A percentile compares a stretch with the other conserved stretches of the same genome.
Evolutionary conservation across 2,888 invertebrate genomes (phyloP).

Genomic region (Chrysotoxum bicinctum): DNA sequence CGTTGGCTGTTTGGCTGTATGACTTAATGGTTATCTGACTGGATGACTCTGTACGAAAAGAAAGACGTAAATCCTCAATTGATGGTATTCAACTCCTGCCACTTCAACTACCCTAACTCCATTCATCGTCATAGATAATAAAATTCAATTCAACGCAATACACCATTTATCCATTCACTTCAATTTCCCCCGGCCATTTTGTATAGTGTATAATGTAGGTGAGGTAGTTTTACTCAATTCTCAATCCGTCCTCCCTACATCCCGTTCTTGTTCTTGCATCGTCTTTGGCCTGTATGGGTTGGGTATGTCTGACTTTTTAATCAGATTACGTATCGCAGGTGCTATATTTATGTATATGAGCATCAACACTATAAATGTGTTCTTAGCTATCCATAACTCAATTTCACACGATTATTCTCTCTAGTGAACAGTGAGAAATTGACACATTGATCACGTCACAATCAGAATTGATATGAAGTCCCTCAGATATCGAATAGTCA

Average conservation of each 20-base stretch:
- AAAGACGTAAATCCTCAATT: slow-evolving; percentile 23
- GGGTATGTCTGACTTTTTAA: slow-evolving; percentile 48
- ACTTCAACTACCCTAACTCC: slow-evolving; percentile 32
- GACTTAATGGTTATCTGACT: neutral
- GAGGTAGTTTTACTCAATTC: no score
- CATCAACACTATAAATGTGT: slow-evolving; percentile 3
- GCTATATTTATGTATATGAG: neutral
- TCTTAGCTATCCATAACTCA: slow-evolving; percentile 59
- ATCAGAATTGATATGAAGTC: slow-evolving; percentile 49
- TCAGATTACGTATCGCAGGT: slow-evolving; percentile 46
- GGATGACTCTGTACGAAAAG: slow-evolving; percentile 3
- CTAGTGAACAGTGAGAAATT: slow-evolving; percentile 39
- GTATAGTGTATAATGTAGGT: neutral
- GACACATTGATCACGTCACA: slow-evolving; percentile 57
- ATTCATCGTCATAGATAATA: slow-evolving; percentile 48
- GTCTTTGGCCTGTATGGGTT: neutral
- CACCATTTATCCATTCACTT: slow-evolving; percentile 53
- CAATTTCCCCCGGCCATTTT: slow-evolving; percentile 39
- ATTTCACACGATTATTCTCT: slow-evolving; percentile 58
- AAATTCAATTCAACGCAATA: slow-evolving; percentile 66
- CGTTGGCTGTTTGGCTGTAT: neutral
- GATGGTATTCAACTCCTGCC: slow-evolving; percentile 37
- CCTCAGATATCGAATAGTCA: slow-evolving; percentile 39
- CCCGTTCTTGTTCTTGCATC: neutral
- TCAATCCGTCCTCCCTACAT: neutral